Evolutionary conservation across 1,140 invertebrate species (phyloP), one percentile per base, ranked within the genome.

Genomic region (Mamestra configurata): DNA sequence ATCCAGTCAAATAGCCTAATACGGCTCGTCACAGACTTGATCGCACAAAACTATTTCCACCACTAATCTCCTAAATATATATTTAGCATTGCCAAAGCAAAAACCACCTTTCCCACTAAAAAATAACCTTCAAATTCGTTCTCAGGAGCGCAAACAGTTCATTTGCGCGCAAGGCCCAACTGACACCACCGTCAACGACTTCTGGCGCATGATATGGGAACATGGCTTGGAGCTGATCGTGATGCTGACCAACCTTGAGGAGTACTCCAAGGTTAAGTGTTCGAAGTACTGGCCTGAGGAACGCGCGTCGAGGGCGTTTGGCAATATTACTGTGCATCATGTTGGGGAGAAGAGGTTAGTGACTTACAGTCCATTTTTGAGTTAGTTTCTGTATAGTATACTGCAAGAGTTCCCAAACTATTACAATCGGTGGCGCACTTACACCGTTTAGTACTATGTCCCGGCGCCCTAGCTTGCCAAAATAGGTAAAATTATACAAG

Each of bases 121-220:
- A 31, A 31, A 31, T 31, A 5, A 31, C 27, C 27, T 3, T 5
- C 1, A 31, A 43, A 20, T 82, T 79, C 20, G 13, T 43, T 15
- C 8, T n/a, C 82, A 95, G 95, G 98, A 98, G 87, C 95, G 98
- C n/a, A 99, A 99, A 88, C 98, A 98, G 86, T 99, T 98, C 88
- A 98, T 99, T 82, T 99, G 98, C 93, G 98, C 98, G 11, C 98
- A 98, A 96, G 98, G 98, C 0, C 99, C 99, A 0, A 98, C 99
- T 96, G 98, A 99, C 72, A 97, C 97, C 31, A 99, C 98, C 0
- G 97, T 99, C 0, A 97, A 97, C 84, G 99, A 99, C 91, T 99
- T 99, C 93, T 99, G 99, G 99, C 96, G 98, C 73, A 99, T 99
- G 98, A 98, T 99, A 79, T 99, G 98, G 98, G 98, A 99, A 93